Conservation (phyloP, 2,888 invertebrate species). For the Chrysolina oricalcia region DNA sequence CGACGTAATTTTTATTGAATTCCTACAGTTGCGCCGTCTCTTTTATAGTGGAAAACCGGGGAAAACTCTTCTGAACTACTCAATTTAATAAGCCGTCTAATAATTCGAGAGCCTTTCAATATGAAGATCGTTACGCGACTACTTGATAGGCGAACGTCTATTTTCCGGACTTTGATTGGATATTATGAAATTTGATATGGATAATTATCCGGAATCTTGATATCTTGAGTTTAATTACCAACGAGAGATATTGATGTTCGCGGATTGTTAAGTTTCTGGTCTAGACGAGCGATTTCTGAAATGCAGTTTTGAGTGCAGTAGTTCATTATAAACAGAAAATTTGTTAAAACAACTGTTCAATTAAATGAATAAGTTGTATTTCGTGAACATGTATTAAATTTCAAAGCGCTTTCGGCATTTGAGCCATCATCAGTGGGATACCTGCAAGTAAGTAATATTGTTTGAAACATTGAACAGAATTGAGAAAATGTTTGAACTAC, state of each 20-base stretch:
- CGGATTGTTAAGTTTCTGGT: background rate
- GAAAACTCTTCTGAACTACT: conserved; percentile 6
- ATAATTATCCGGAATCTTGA: background rate
- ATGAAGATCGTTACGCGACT: conserved; percentile 11
- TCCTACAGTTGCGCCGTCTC: conserved; percentile 8
- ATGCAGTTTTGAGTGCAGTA: background rate
- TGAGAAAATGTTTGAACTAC: too few species aligned
- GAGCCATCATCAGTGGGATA: too few species aligned
- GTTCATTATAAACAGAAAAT: too few species aligned
- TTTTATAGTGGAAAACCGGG: conserved; percentile 16
- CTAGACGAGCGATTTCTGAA: too few species aligned
- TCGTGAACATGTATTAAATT: too few species aligned
- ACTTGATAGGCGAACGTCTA: background rate
- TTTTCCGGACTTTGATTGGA: conserved; percentile 17
- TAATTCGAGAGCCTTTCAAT: conserved; percentile 31
- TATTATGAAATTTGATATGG: conserved; percentile 13
- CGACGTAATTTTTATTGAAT: conserved; percentile 20
- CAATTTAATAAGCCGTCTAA: conserved; percentile 32
- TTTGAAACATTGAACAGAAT: too few species aligned
- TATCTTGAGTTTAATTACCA: background rate
- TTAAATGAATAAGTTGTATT: too few species aligned
- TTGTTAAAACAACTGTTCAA: too few species aligned
- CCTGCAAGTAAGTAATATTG: too few species aligned
- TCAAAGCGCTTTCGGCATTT: too few species aligned
- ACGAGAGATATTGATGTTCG: background rate